Conservation (phyloP, 2,113 vertebrate species). For the Ctenomys sociabilis region DNA sequence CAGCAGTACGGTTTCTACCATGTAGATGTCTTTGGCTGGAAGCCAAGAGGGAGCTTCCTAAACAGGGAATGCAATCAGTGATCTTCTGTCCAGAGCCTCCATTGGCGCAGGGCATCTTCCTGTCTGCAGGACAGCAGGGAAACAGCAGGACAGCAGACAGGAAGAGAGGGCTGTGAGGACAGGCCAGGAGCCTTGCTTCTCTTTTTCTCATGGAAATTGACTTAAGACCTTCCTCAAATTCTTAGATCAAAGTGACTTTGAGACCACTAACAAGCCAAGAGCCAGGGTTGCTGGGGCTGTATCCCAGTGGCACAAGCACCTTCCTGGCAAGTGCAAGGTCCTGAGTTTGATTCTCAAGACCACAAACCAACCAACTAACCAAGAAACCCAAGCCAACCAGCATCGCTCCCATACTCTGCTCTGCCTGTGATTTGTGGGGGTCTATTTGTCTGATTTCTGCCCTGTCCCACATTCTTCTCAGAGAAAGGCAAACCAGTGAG, state of each 20-base stretch:
- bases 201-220: background rate
- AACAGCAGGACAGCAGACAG: background rate
- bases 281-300: too few species aligned
- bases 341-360: too few species aligned
- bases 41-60: background rate
- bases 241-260: background rate
- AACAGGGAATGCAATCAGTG: background rate
- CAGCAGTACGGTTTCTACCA: background rate
- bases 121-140: background rate
- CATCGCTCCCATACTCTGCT: background rate
- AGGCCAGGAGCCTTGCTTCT: background rate
- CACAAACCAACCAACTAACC: too few species aligned
- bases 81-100: background rate
- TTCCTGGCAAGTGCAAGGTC: too few species aligned
- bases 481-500: background rate
- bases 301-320: too few species aligned
- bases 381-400: background rate
- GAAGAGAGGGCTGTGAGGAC: background rate
- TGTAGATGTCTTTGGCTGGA: background rate
- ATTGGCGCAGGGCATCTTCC: background rate
- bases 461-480: background rate
- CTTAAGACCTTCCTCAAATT: background rate
- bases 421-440: background rate
- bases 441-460: background rate
- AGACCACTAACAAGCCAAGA: background rate